phyloP scores from a whole-genome alignment of 1,140 invertebrate species.

The Eciton burchellii region DNA sequence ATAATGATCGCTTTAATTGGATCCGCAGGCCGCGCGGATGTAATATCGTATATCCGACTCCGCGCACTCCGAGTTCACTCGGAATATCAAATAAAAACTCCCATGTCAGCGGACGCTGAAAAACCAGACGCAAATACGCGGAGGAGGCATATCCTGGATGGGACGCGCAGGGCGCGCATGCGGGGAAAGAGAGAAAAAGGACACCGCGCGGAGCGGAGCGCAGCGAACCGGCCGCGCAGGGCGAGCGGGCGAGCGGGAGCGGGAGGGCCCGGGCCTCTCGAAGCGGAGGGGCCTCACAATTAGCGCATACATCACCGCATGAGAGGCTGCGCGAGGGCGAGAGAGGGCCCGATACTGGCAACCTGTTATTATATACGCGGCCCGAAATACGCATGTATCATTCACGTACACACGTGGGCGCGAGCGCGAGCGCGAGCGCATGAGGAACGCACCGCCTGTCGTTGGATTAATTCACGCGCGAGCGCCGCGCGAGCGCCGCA shows the following conservation, averaged over 20 bases:
- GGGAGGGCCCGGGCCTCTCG: conserved; percentile 33
- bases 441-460: conserved; percentile 72
- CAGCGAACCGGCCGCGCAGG: neutral
- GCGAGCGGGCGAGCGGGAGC: conserved; percentile 8
- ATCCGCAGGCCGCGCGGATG: neutral
- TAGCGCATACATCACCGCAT: conserved; percentile 75
- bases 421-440: conserved; percentile 42
- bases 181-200: conserved; percentile 47
- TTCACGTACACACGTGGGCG: conserved; percentile 72
- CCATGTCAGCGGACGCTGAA: neutral
- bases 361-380: conserved; percentile 84
- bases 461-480: conserved; percentile 81
- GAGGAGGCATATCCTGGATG: conserved; percentile 40
- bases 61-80: neutral
- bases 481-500: conserved; percentile 64
- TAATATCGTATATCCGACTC: neutral
- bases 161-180: conserved; percentile 27
- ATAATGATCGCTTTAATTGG: conserved; percentile 31
- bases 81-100: conserved; percentile 35
- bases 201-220: conserved; percentile 17
- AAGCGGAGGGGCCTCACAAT: conserved; percentile 74
- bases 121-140: conserved; percentile 34
- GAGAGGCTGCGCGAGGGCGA: conserved; percentile 73
- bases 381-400: conserved; percentile 81
- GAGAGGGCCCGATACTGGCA: conserved; percentile 78